Conservation (phyloP, 2,888 invertebrate species). For the Stenodera caucasica region DNA sequence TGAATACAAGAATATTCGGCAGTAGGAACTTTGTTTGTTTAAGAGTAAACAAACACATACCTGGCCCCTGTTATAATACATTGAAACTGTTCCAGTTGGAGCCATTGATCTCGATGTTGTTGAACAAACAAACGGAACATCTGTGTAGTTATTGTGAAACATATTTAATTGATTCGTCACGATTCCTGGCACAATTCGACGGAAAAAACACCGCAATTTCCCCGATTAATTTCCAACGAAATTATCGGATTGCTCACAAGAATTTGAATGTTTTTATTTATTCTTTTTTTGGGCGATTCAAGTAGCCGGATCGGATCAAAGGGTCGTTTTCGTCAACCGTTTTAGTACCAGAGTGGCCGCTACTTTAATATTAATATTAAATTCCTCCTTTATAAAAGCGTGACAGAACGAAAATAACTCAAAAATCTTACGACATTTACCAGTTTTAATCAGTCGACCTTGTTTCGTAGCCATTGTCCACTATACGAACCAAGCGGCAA, state of each 20-base stretch:
- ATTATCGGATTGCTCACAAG: no score
- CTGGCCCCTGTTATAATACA: not conserved
- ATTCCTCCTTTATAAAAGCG: slow-evolving; percentile 29
- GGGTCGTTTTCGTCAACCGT: slow-evolving; percentile 26
- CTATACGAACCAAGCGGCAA: slow-evolving; percentile 21
- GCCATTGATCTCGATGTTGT: slow-evolving; percentile 8
- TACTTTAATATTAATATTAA: slow-evolving; percentile 32
- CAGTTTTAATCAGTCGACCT: slow-evolving; percentile 40
- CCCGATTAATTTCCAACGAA: no score
- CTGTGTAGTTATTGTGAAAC: slow-evolving; percentile 22
- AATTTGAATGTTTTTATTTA: not conserved
- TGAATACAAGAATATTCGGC: not conserved
- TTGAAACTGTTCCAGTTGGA: slow-evolving; percentile 6
- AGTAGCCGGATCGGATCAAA: slow-evolving; percentile 23
- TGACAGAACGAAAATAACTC: slow-evolving; percentile 40
- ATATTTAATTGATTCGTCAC: slow-evolving; percentile 29
- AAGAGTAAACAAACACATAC: slow-evolving; percentile 7
- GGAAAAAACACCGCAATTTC: no score
- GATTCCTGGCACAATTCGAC: slow-evolving; percentile 1
- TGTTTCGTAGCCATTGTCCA: slow-evolving; percentile 20
- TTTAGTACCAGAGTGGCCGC: slow-evolving; percentile 17
- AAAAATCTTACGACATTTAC: slow-evolving; percentile 41
- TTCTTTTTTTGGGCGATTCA: not conserved
- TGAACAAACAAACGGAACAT: slow-evolving; percentile 23
- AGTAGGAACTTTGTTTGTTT: slow-evolving; percentile 1